These are phyloP conservation scores for Serrognathus titanus DNA, from an alignment of 2,888 invertebrate genomes.

Conservation along the genomic window DNA sequence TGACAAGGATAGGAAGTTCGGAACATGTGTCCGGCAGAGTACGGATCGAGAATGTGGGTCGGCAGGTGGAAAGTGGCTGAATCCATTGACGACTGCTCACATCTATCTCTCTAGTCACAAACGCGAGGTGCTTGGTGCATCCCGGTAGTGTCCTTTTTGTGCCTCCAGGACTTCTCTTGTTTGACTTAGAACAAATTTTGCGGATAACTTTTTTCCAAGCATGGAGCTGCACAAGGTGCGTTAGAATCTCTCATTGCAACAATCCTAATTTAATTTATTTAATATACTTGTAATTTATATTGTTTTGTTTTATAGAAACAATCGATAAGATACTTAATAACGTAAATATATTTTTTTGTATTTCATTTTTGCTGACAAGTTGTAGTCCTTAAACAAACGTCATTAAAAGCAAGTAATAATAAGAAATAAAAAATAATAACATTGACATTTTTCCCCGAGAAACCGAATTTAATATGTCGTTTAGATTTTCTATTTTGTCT, in stretches of 20 bases:
- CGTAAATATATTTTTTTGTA: too few species aligned
- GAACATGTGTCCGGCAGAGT: constrained; percentile 24
- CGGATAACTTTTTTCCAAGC: constrained; percentile 4
- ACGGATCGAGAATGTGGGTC: constrained; percentile 26
- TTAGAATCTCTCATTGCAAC: neutral
- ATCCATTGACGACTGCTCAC: constrained; percentile 24
- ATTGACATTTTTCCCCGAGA: too few species aligned
- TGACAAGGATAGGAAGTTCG: constrained; percentile 23
- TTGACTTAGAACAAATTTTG: neutral
- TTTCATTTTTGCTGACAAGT: too few species aligned
- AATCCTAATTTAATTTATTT: neutral
- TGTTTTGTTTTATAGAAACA: too few species aligned
- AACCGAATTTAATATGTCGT: too few species aligned
- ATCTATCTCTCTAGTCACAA: constrained; percentile 23
- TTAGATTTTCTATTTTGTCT: too few species aligned
- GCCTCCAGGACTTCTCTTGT: constrained; percentile 3
- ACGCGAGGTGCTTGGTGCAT: constrained; percentile 22
- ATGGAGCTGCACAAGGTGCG: constrained; percentile 23
- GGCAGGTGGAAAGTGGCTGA: constrained; percentile 29
- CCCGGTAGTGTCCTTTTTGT: constrained; percentile 16
- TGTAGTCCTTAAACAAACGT: too few species aligned
- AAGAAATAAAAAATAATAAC: too few species aligned
- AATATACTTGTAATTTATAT: too few species aligned
- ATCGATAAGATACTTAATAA: too few species aligned
- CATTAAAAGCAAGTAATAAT: too few species aligned